These are phyloP conservation scores for Diaperis boleti DNA, from an alignment of 2,888 invertebrate genomes.

Conservation along the genomic window DNA sequence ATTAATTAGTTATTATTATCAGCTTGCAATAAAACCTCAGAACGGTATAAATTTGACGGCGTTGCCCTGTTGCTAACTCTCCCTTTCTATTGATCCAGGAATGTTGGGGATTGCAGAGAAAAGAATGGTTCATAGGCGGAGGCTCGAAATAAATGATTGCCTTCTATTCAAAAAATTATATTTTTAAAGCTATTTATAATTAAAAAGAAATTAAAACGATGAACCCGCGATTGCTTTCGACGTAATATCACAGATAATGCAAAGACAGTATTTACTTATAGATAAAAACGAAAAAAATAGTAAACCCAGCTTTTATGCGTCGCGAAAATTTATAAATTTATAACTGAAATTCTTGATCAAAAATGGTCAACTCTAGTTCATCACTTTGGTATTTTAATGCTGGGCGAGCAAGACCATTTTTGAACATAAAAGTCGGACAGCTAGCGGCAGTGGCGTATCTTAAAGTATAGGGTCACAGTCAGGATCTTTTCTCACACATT, in stretches of 20 bases:
- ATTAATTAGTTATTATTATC: not conserved
- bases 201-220: too few relatives aligned
- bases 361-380: not conserved
- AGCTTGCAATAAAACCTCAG: not conserved
- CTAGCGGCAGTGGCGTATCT: too few relatives aligned
- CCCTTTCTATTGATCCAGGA: slow-evolving; percentile 52
- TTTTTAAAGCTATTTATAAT: too few relatives aligned
- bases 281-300: not conserved
- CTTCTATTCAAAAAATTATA: too few relatives aligned
- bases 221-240: slow-evolving; percentile 2
- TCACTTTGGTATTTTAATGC: not conserved
- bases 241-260: too few relatives aligned
- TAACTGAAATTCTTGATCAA: not conserved
- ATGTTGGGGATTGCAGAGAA: slow-evolving; percentile 35
- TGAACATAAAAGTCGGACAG: not conserved
- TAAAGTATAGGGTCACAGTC: too few relatives aligned
- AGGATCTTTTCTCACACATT: too few relatives aligned
- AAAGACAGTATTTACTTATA: too few relatives aligned
- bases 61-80: slow-evolving; percentile 51
- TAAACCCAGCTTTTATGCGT: not conserved
- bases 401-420: not conserved
- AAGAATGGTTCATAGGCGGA: slow-evolving; percentile 38
- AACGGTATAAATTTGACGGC: slow-evolving; percentile 22
- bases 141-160: slow-evolving; percentile 25
- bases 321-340: not conserved